Base-by-base conservation (phyloP, 1,140 invertebrate species). In the Spodoptera frugiperda region DNA sequence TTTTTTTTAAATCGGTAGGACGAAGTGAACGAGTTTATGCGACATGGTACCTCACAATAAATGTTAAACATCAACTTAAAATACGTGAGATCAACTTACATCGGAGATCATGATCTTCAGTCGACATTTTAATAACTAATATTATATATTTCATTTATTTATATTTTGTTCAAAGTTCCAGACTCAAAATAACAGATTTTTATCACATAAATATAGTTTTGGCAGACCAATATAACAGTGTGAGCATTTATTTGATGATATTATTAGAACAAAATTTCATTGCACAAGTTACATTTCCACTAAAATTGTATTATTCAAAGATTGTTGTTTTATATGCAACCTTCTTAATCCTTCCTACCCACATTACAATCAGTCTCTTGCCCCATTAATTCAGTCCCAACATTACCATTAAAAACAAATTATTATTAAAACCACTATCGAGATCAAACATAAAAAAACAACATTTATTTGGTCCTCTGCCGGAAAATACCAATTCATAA, bases 61-160 rank as follows among this genome's bases (percentile, higher is more conserved):
- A 67, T 73, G 73, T 77, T 54, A 77, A 46, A 77, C 63, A 76
- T 80, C 59, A 70, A 67, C 77, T 87, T 83, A 90, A 81, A 84
- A 78, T 85, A 81, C 70, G 84, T 92, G 91, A 92, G 91, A 92
- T 92, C 91, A 90, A 83, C 79, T 73, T 84, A 78, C 82, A 83
- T 81, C 80, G 82, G 91, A 92, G 91, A 91, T 92, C 91, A 87
- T 70, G 84, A 85, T 79, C 73, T 82, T 92, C 89, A 91, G 90
- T 91, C 90, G 71, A 80, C 63, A 78, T 72, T 79, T 80, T 70
- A 68, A 57, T n/a, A 76, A 76, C 65, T 76, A 68, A 76, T 76
- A 68, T 57, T 68, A 33, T 15, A 44, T 53, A 76, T 53, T 63
- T 61, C 8, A 72, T 57, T 74, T 53, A 61, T 11, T 76, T 76